phyloP scores from a whole-genome alignment of 2,113 vertebrate genomes.

The Ophiodon elongatus region DNA sequence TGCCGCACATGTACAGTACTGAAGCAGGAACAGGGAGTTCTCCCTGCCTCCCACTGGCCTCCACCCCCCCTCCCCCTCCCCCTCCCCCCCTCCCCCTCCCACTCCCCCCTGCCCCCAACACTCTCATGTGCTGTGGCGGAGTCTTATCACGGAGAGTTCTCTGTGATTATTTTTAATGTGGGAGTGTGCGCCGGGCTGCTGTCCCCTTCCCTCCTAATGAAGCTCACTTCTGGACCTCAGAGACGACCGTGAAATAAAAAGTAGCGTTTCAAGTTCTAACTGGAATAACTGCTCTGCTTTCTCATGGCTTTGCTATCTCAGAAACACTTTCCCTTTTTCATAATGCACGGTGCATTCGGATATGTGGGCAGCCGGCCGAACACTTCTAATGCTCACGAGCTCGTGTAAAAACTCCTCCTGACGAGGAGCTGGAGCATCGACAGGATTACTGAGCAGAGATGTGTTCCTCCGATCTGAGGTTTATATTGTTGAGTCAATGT shows the following conservation, averaged over 20 bases:
- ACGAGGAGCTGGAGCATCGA: too few species aligned
- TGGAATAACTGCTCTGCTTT: neutral
- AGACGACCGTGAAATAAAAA: slow-evolving; percentile 7
- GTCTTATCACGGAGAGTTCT: slow-evolving; percentile 48
- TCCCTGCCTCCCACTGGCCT: neutral
- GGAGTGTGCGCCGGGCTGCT: neutral
- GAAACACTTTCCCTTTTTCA: too few species aligned
- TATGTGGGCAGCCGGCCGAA: too few species aligned
- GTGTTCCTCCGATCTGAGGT: too few species aligned
- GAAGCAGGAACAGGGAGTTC: slow-evolving; percentile 3
- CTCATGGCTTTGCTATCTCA: neutral
- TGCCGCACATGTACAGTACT: neutral
- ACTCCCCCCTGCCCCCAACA: too few species aligned
- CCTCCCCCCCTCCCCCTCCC: neutral
- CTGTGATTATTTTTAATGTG: slow-evolving; percentile 61
- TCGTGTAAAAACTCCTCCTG: too few species aligned
- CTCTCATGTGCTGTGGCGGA: slow-evolving; percentile 29
- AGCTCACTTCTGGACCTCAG: slow-evolving; percentile 14
- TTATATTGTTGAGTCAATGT: too few species aligned
- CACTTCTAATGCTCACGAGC: too few species aligned
- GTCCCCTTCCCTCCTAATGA: slow-evolving; percentile 47
- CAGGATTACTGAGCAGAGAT: too few species aligned
- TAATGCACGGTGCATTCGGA: too few species aligned
- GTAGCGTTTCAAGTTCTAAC: slow-evolving; percentile 2
- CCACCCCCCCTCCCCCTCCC: neutral